These are phyloP conservation scores for Volucella inflata DNA, from an alignment of 2,888 invertebrate species.

Conservation along the genomic window DNA sequence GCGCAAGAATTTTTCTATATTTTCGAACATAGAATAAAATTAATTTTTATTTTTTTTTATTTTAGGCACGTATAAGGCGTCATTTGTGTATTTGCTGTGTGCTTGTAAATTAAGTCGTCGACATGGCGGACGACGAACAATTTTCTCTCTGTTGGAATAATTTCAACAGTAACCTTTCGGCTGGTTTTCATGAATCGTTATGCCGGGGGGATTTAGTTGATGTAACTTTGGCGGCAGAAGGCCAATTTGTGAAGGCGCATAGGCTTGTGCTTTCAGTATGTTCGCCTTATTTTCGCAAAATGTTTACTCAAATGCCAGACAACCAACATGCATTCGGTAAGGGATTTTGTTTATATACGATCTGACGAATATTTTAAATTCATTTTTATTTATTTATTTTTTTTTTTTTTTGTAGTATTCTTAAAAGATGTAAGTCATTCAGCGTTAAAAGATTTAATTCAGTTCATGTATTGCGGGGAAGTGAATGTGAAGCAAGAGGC, in stretches of 20 bases:
- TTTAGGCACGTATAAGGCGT: constrained; percentile 41
- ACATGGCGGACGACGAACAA: constrained; percentile 90
- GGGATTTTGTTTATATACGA: not conserved
- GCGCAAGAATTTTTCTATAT: constrained; percentile 33
- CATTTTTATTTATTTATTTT: constrained; percentile 16
- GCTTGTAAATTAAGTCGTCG: constrained; percentile 79
- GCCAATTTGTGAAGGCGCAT: constrained; percentile 89
- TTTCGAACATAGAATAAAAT: constrained; percentile 36
- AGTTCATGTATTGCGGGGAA: constrained; percentile 90
- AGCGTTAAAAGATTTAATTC: constrained; percentile 88
- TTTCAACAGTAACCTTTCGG: constrained; percentile 89
- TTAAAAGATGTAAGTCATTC: constrained; percentile 89
- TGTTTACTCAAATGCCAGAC: constrained; percentile 88
- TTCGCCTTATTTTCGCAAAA: constrained; percentile 89
- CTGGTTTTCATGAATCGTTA: constrained; percentile 89
- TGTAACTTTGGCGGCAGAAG: constrained; percentile 89
- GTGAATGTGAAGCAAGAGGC: constrained; percentile 90
- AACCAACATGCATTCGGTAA: constrained; percentile 88
- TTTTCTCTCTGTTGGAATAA: constrained; percentile 91
- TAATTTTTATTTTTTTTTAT: not conserved
- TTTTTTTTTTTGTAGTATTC: constrained; percentile 85
- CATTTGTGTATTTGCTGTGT: constrained; percentile 39
- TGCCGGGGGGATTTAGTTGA: constrained; percentile 89
- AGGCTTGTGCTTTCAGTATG: constrained; percentile 89
- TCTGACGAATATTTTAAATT: not conserved